Evolutionary conservation across 2,113 vertebrate species (phyloP).

Genomic region (Dolichotis patagonum): DNA sequence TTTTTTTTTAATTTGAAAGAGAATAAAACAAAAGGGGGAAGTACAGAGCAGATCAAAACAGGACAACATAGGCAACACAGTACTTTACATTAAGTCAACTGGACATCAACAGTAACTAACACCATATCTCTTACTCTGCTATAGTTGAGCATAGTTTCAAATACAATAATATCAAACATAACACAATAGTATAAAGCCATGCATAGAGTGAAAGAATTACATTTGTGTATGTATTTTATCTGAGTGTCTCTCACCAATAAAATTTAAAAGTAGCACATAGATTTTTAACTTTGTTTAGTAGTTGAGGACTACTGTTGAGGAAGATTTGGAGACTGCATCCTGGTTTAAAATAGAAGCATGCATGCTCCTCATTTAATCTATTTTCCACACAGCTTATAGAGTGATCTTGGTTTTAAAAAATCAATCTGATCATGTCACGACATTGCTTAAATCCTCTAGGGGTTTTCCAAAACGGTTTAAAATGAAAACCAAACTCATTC

Average conservation of each 20-base stretch:
- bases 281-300: slow-evolving; percentile 13
- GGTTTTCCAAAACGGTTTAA: not conserved
- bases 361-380: not conserved
- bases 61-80: no score
- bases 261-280: not conserved
- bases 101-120: no score
- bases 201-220: no score
- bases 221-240: slow-evolving; percentile 5
- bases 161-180: no score
- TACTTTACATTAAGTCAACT: no score
- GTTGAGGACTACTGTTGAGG: slow-evolving; percentile 22
- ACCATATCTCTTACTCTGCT: no score
- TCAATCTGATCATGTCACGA: slow-evolving; percentile 31
- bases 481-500: slow-evolving; percentile 11
- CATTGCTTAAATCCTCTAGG: slow-evolving; percentile 19
- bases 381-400: not conserved
- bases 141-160: no score
- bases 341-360: not conserved
- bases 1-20: no score
- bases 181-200: no score
- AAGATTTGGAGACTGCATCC: not conserved
- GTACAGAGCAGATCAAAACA: no score
- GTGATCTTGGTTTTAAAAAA: slow-evolving; percentile 41
- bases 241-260: not conserved
- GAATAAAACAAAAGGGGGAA: no score